A percentile compares a stretch with the other conserved stretches of the same genome.
Conservation (phyloP, 2,888 invertebrate genomes). For the Caenorhabditis macrosperma region DNA sequence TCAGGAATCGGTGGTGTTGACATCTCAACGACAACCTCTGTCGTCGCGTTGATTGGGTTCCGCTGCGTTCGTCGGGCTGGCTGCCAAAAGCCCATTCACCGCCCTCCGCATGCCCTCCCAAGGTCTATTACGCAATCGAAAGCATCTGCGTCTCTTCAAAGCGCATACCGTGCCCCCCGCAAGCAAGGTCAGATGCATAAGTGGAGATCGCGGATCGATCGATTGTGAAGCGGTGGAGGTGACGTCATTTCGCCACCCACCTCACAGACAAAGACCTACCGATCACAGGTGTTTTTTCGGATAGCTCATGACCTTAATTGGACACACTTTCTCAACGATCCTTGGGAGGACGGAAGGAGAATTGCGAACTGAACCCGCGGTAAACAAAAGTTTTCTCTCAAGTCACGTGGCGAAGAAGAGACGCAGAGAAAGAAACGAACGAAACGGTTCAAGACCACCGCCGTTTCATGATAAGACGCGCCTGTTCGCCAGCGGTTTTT, state of each 20-base stretch:
- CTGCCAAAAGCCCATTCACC: constrained; percentile 3
- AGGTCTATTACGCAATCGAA: constrained; percentile 29
- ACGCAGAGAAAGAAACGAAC: not conserved
- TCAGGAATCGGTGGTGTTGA: not conserved
- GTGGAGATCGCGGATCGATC: constrained; percentile 10
- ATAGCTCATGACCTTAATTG: not conserved
- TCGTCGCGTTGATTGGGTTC: constrained; percentile 7
- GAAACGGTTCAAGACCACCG: not conserved
- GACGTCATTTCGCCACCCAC: too few species aligned
- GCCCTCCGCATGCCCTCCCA: too few species aligned
- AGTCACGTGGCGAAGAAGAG: constrained; percentile 6
- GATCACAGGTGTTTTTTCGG: constrained; percentile 1
- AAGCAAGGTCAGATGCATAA: constrained; percentile 32
- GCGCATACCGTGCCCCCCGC: constrained; percentile 3
- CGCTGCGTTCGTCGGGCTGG: not conserved
- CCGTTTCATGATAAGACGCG: too few species aligned
- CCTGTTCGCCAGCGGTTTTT: too few species aligned
- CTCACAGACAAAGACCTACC: not conserved
- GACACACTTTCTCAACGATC: not conserved
- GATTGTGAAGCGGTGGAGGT: constrained; percentile 11
- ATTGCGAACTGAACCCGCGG: not conserved
- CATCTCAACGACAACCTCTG: not conserved
- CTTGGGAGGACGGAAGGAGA: not conserved
- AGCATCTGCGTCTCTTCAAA: constrained; percentile 7
- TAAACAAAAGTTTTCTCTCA: not conserved